Conservation (phyloP, 2,888 invertebrate genomes). For the Scaptomyza flava region DNA sequence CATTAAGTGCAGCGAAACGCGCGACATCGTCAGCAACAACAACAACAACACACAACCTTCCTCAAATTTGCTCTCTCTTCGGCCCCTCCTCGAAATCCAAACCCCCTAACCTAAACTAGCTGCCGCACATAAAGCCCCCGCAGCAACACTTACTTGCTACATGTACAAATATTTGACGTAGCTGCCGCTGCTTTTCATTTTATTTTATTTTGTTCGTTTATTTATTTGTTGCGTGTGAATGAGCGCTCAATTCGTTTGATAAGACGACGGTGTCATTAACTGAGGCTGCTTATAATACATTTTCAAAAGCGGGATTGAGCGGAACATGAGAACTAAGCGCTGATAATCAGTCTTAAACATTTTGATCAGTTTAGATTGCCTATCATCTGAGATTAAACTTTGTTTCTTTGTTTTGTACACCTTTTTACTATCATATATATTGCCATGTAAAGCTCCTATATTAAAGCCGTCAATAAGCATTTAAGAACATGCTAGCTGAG, state of each 20-base stretch:
- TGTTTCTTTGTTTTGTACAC: background rate
- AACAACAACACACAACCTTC: too few relatives aligned
- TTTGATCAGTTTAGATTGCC: conserved; percentile 1
- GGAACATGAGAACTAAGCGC: background rate
- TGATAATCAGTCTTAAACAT: conserved; percentile 31
- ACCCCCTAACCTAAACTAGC: conserved; percentile 11
- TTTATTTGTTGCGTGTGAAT: conserved; percentile 76
- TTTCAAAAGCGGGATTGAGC: background rate
- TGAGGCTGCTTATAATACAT: conserved; percentile 25
- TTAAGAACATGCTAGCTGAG: background rate
- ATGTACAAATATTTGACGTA: conserved; percentile 62
- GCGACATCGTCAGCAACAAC: conserved; percentile 66
- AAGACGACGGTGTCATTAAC: conserved; percentile 57
- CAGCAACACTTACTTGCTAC: conserved; percentile 44
- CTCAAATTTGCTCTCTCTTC: too few relatives aligned
- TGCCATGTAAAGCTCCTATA: background rate
- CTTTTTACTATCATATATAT: too few relatives aligned
- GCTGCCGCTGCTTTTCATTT: conserved; percentile 16
- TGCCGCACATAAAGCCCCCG: conserved; percentile 30
- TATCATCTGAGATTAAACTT: background rate
- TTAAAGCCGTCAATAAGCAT: background rate
- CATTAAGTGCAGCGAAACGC: conserved; percentile 74
- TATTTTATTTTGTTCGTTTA: conserved; percentile 29
- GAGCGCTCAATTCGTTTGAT: conserved; percentile 74
- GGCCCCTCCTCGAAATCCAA: too few relatives aligned